These are phyloP conservation scores for Eupleurogrammus muticus DNA, from an alignment of 2,797 vertebrate species.

Conservation along the genomic window DNA sequence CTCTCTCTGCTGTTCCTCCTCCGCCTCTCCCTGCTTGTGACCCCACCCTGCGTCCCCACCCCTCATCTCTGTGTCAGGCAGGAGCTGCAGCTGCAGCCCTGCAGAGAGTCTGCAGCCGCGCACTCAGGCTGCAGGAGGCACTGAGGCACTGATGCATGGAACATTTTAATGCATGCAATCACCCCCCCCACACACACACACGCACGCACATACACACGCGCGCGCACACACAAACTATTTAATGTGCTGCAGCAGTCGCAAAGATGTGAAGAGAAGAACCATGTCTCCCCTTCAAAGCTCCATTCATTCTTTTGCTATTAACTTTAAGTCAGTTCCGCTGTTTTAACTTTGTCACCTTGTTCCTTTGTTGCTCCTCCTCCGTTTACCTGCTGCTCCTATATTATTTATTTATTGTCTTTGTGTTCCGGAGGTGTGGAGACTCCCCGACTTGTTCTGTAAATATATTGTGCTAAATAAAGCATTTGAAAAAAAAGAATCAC, in stretches of 20 bases:
- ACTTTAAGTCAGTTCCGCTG: too few relatives aligned
- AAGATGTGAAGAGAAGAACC: slow-evolving; percentile 48
- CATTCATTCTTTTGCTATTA: too few relatives aligned
- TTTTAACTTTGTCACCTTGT: too few relatives aligned
- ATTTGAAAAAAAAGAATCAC: too few relatives aligned
- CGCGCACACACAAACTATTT: neutral
- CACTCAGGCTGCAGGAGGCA: slow-evolving; percentile 30
- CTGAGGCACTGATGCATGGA: neutral
- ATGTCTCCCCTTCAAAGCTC: too few relatives aligned
- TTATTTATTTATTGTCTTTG: too few relatives aligned
- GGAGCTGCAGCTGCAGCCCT: slow-evolving; percentile 66
- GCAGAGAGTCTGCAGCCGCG: slow-evolving; percentile 20
- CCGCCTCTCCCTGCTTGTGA: slow-evolving; percentile 90
- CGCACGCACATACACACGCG: too few relatives aligned
- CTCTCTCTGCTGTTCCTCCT: slow-evolving; percentile 88
- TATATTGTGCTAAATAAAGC: too few relatives aligned
- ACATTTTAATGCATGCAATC: slow-evolving; percentile 3
- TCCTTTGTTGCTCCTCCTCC: too few relatives aligned
- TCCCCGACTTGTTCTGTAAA: too few relatives aligned
- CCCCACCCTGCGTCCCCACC: slow-evolving; percentile 96
- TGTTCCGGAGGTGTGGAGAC: too few relatives aligned
- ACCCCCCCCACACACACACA: neutral
- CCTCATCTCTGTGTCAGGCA: slow-evolving; percentile 84
- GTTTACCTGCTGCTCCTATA: too few relatives aligned
- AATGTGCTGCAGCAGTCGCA: slow-evolving; percentile 37